Evolutionary conservation across 2,113 vertebrate genomes (phyloP), one percentile per base, ranked within the genome.

Genomic region (Sialia sialis): DNA sequence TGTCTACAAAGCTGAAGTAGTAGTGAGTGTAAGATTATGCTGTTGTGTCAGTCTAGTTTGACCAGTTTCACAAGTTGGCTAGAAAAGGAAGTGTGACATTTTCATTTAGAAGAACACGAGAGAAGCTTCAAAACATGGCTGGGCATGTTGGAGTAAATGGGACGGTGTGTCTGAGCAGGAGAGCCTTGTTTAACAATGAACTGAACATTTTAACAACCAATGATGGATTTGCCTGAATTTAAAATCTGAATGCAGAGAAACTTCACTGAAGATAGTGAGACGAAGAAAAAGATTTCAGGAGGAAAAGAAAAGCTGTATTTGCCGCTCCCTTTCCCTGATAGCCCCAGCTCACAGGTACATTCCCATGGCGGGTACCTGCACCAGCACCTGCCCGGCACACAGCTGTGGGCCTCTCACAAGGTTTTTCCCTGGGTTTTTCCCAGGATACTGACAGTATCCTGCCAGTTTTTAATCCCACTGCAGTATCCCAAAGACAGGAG

Each of bases 1-100:
- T 93, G 92, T 70, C 96, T 97, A 96, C 96, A 92, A 49, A 96
- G 75, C 69, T 83, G 38, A 93, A 94, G 93, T 30, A 95, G 73
- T 13, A 90, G 67, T 0, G 32, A 93, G 64, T 58, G 51, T 89
- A 80, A 79, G 67, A 59, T 76, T 87, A 67, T 23, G 67, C 79
- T 36, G 86, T 86, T 75, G 9, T 73, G 92, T 82, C 93, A 92
- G 87, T 95, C 97, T 95, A 92, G 97, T 97, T 97, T 91, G 94
- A 95, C 97, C 95, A 94, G 97, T 97, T 97, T 90, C 59, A 70
- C 97, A 85, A 94, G 96, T 88, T 96, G 0, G 3, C 80, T 89
- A 55, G 75, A 91, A 95, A 90, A 96, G 93, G 84, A 97, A 96
- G 89, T 75, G 85, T 94, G 94, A 95, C 87, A 94, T 95, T 95